Base-by-base conservation (phyloP, 1,140 invertebrate genomes). In the Ceratina japonica region DNA sequence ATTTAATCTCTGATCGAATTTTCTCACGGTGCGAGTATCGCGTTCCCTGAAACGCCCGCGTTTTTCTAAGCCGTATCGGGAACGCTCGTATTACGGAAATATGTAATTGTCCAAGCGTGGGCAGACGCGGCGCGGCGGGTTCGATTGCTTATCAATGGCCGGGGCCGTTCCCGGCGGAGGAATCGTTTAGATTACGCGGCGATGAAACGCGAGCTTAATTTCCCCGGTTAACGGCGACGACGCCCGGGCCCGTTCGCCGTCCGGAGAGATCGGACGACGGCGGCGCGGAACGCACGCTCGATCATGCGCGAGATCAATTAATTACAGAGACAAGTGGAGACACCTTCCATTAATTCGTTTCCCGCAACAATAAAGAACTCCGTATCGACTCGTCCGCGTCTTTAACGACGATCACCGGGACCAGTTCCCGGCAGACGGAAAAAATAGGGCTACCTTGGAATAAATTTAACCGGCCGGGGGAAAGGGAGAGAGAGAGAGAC, bases 331-430 rank as follows among this genome's bases (percentile, higher is more conserved):
- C 61, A 49, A 49, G 16, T 18, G 18, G 13, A 20, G 75, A 56
- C 56, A 70, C 65, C 37, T 65, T 65, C 61, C 66, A 66, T 81
- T 81, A 78, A 78, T 81, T 71, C 75, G 75, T 84, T 76, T 73
- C 83, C 27, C 63, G 61, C 73, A 80, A 83, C 73, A 75, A 85
- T 78, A 81, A 81, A 85, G 64, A 77, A 84, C 59, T 71, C 63
- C 56, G 56, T 83, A 82, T 80, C 77, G 63, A 59, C 31, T 22
- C 16, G 75, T 27, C 31, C 56, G 37, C 59, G 68, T 51, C 52
- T 78, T 52, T 77, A 84, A 81, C 78, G 83, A 81, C 63, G 74
- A 64, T 61, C 79, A 58, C 54, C 37, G 5, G 44, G 75, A 78
- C 75, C 69, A 72, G 75, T 78, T 78, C 51, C 31, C 3, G 22